phyloP scores from a whole-genome alignment of 2,113 vertebrate species.

The Todiramphus saurophagus region DNA sequence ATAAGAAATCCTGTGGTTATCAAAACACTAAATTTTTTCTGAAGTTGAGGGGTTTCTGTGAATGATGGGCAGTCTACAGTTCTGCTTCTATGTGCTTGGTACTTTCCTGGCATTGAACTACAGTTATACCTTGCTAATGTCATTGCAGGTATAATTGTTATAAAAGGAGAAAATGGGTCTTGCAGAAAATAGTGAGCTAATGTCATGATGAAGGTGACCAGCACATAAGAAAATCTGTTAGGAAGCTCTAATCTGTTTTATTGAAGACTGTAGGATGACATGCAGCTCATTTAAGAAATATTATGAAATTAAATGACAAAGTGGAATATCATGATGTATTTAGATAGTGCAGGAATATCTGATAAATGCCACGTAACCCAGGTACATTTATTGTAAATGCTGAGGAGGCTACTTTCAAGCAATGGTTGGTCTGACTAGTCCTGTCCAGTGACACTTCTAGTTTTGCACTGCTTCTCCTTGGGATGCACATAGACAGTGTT shows the following conservation, averaged over 20 bases:
- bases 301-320: neutral
- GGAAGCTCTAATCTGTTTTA: neutral
- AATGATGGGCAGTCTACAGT: neutral
- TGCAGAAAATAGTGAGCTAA: neutral
- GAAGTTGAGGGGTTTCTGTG: neutral
- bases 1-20: neutral
- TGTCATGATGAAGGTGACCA: neutral
- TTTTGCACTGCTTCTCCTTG: neutral
- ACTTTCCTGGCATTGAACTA: neutral
- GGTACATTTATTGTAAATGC: neutral
- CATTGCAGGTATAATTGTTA: neutral
- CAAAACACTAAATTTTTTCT: neutral
- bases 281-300: neutral
- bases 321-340: neutral
- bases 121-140: neutral
- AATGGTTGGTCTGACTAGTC: neutral
- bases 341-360: neutral
- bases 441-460: neutral
- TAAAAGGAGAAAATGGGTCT: neutral
- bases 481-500: no score
- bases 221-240: neutral
- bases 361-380: neutral
- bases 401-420: neutral
- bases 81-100: neutral
- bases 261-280: neutral